phyloP scores from a whole-genome alignment of 2,888 invertebrate genomes.

The Axea sp. region DNA sequence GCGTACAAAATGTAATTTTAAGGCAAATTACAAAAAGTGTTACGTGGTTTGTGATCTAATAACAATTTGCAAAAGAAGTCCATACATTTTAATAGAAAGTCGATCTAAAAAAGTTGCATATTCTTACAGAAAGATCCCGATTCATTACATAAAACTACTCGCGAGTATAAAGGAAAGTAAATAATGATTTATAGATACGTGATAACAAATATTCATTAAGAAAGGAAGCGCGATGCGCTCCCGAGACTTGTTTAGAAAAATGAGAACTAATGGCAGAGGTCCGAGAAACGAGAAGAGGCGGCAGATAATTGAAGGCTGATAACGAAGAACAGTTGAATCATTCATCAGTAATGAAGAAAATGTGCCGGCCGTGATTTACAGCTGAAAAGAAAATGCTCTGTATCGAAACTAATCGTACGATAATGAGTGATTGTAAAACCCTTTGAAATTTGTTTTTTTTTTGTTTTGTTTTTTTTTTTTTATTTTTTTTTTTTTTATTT shows the following conservation, averaged over 20 bases:
- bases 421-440: constrained; percentile 8
- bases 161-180: constrained; percentile 40
- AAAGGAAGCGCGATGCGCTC: too few relatives aligned
- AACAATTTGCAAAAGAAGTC: too few relatives aligned
- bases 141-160: constrained; percentile 28
- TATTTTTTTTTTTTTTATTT: too few relatives aligned
- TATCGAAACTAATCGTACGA: constrained; percentile 6
- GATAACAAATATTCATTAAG: constrained; percentile 43
- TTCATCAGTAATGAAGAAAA: constrained; percentile 24
- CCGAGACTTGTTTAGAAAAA: constrained; percentile 17
- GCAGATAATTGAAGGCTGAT: constrained; percentile 38
- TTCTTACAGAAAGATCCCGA: not conserved
- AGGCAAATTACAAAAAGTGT: too few relatives aligned
- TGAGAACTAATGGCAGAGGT: constrained; percentile 6
- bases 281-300: too few relatives aligned
- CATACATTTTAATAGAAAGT: constrained; percentile 13
- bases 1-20: too few relatives aligned
- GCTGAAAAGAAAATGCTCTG: not conserved
- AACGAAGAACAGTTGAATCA: constrained; percentile 31
- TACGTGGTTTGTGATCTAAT: too few relatives aligned
- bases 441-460: too few relatives aligned
- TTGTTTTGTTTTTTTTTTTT: too few relatives aligned
- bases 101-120: constrained; percentile 7
- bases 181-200: constrained; percentile 29
- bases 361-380: constrained; percentile 14